These are phyloP conservation scores for Prionace glauca DNA, from an alignment of 2,797 vertebrate species.

Conservation along the genomic window DNA sequence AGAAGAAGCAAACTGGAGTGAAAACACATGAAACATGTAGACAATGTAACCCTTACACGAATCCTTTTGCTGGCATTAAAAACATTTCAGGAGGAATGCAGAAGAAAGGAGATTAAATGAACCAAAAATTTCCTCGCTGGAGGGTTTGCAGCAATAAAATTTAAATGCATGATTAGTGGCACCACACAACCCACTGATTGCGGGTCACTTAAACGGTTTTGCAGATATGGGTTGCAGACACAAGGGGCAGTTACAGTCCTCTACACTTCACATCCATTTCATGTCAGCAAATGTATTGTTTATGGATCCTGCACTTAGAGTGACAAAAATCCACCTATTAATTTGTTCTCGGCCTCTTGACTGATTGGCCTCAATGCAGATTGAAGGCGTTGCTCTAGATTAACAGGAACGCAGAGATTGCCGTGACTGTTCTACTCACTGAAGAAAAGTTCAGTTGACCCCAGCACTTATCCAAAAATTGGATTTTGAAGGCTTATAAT, in stretches of 20 bases:
- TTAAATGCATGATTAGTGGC: background rate
- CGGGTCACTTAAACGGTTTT: background rate
- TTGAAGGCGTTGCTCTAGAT: background rate
- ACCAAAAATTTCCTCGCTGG: background rate
- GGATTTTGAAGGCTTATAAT: too few relatives aligned
- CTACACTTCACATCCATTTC: background rate
- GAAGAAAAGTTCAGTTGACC: background rate
- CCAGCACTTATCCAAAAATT: background rate
- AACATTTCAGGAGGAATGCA: background rate
- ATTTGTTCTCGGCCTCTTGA: constrained; percentile 10
- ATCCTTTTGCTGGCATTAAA: background rate
- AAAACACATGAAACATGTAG: background rate
- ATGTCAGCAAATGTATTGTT: background rate
- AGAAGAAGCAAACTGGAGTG: background rate
- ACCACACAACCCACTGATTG: background rate
- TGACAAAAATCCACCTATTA: background rate
- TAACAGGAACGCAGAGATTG: background rate
- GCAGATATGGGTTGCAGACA: background rate
- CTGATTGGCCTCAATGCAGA: background rate
- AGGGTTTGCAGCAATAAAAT: background rate
- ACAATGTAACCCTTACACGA: background rate
- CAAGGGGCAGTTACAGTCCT: background rate
- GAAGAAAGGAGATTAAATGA: background rate
- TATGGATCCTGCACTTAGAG: background rate
- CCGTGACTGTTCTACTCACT: background rate